A percentile compares a stretch with the other conserved stretches of the same genome.
These are phyloP conservation scores for Pseudoatta argentina DNA, from an alignment of 1,140 invertebrate genomes.

Conservation along the genomic window DNA sequence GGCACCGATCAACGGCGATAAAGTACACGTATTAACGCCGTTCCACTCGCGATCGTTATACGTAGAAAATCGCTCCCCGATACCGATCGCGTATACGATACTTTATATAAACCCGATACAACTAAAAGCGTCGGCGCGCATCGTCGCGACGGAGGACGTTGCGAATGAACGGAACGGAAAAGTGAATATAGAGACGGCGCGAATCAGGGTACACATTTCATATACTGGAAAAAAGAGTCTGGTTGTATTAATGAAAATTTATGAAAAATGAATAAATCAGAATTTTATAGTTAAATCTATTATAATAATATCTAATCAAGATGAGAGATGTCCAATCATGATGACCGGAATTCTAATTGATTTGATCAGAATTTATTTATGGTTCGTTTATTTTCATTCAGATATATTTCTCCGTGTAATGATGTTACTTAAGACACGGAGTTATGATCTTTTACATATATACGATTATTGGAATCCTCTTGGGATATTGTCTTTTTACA, in stretches of 20 bases:
- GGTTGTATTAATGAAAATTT: too few species aligned
- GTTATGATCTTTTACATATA: neutral
- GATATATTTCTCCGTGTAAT: too few species aligned
- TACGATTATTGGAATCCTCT: neutral
- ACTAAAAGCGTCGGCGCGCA: neutral
- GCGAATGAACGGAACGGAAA: neutral
- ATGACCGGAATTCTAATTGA: too few species aligned
- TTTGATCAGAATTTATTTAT: too few species aligned
- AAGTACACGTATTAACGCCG: conserved; percentile 58
- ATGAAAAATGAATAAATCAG: too few species aligned
- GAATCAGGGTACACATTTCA: too few species aligned
- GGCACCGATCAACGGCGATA: conserved; percentile 57
- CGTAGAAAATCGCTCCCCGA: conserved; percentile 37
- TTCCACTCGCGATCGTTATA: conserved; percentile 49
- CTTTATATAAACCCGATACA: conserved; percentile 33
- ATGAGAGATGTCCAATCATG: too few species aligned
- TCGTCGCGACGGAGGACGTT: neutral
- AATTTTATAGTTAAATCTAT: too few species aligned
- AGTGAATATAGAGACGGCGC: neutral
- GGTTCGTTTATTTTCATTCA: too few species aligned
- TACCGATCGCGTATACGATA: conserved; percentile 43
- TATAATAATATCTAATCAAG: too few species aligned
- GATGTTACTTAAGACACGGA: neutral
- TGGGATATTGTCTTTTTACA: neutral
- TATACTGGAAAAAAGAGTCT: too few species aligned